These are phyloP conservation scores for Trichoplusia ni DNA, from an alignment of 1,140 invertebrate species.

Conservation along the genomic window DNA sequence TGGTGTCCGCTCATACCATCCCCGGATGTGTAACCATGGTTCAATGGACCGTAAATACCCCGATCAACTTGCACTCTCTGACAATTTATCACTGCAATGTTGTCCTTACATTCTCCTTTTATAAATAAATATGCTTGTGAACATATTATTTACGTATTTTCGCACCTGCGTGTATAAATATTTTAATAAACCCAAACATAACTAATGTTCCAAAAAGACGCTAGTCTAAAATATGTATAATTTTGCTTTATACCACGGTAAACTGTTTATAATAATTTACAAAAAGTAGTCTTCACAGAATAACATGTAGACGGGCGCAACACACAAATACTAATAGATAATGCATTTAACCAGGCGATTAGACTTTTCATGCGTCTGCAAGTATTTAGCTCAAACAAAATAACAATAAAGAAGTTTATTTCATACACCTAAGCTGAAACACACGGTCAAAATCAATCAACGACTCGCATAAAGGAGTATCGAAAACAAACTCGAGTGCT, in stretches of 20 bases:
- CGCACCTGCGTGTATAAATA: not conserved
- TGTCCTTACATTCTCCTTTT: not conserved
- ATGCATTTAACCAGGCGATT: not conserved
- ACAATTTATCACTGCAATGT: constrained; percentile 10
- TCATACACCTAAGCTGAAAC: constrained; percentile 32
- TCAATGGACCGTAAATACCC: constrained; percentile 19
- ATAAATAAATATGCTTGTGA: not conserved
- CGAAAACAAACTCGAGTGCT: constrained; percentile 59
- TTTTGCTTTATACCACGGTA: not conserved
- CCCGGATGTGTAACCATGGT: constrained; percentile 29
- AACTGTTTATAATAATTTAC: constrained; percentile 3
- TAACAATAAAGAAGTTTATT: constrained; percentile 42
- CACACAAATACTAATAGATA: constrained; percentile 1
- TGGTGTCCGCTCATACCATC: not conserved
- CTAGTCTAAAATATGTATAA: not conserved
- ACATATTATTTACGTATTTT: not conserved
- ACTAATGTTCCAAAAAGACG: not conserved
- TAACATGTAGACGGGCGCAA: constrained; percentile 3
- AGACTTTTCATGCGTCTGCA: not conserved
- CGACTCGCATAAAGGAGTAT: constrained; percentile 47
- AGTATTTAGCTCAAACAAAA: not conserved
- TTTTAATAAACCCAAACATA: not conserved
- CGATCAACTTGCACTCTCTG: constrained; percentile 24
- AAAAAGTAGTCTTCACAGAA: constrained; percentile 9
- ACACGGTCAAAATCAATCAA: constrained; percentile 65